Percentiles rank a stretch among this genome's conserved stretches.
Conservation (phyloP, 2,888 invertebrate genomes). For the Drosophila formosana region DNA sequence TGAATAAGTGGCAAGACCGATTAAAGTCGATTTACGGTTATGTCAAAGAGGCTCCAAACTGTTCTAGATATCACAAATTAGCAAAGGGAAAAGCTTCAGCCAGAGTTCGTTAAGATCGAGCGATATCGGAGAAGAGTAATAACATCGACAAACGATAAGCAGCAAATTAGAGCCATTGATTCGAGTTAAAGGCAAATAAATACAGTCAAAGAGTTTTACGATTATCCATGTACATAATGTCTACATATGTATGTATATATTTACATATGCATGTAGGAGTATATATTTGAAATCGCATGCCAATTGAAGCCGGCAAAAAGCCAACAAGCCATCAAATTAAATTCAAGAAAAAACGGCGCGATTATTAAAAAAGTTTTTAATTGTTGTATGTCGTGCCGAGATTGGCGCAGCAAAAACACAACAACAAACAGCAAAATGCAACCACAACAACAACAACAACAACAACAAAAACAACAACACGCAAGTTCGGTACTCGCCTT, state of each 20-base stretch:
- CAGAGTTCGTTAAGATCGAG: background rate
- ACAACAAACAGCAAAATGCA: slow-evolving; percentile 49
- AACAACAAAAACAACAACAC: slow-evolving; percentile 59
- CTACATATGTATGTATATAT: background rate
- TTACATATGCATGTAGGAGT: background rate
- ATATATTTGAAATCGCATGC: slow-evolving; percentile 57
- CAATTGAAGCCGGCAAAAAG: slow-evolving; percentile 53
- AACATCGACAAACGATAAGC: background rate
- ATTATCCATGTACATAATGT: background rate
- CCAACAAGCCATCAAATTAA: slow-evolving; percentile 70
- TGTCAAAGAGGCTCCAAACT: background rate
- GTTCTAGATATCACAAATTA: slow-evolving; percentile 8
- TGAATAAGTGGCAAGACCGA: slow-evolving; percentile 3
- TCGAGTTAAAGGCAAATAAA: background rate
- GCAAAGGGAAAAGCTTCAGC: background rate
- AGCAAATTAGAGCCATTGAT: background rate
- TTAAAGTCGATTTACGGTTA: slow-evolving; percentile 15
- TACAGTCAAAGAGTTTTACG: too few species aligned
- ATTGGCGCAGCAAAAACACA: slow-evolving; percentile 52
- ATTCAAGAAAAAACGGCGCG: slow-evolving; percentile 74
- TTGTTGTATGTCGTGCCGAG: slow-evolving; percentile 72
- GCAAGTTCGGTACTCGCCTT: slow-evolving; percentile 64
- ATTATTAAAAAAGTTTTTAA: slow-evolving; percentile 72
- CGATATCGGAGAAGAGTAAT: background rate
- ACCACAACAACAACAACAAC: slow-evolving; percentile 8